phyloP scores from a whole-genome alignment of 1,140 invertebrate species.

The Polypedilum pembai region DNA sequence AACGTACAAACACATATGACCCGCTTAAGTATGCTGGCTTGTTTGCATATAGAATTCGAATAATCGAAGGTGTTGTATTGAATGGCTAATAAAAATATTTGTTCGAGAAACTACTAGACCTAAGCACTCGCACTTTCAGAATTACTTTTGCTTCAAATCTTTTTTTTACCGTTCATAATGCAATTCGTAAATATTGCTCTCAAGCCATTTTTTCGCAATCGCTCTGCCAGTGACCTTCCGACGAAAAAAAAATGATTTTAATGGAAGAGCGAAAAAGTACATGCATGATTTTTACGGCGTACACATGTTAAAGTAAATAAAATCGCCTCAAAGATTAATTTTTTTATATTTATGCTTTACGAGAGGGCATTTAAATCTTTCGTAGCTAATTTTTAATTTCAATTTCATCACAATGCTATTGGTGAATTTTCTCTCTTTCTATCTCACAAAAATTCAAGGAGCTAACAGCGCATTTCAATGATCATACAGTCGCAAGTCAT shows the following conservation, averaged over 20 bases:
- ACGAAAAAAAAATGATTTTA: too few species aligned
- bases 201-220: background rate
- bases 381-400: background rate
- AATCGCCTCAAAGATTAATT: background rate
- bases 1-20: background rate
- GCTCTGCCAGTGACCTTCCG: conserved; percentile 5
- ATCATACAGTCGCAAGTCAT: too few species aligned
- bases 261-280: background rate
- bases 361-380: background rate
- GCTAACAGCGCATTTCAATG: too few species aligned
- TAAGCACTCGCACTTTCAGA: too few species aligned
- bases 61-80: background rate
- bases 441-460: too few species aligned
- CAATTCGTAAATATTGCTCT: background rate
- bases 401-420: conserved; percentile 10
- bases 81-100: background rate
- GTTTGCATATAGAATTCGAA: conserved; percentile 1
- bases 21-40: background rate
- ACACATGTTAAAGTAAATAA: background rate
- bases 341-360: background rate
- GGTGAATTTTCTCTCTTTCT: background rate
- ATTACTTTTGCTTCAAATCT: background rate
- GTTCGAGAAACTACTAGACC: too few species aligned
- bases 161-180: background rate
- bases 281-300: background rate